Evolutionary conservation across 53 echinoderm and acorn worm genomes (phyloP).

Genomic region (Luidia sarsii): DNA sequence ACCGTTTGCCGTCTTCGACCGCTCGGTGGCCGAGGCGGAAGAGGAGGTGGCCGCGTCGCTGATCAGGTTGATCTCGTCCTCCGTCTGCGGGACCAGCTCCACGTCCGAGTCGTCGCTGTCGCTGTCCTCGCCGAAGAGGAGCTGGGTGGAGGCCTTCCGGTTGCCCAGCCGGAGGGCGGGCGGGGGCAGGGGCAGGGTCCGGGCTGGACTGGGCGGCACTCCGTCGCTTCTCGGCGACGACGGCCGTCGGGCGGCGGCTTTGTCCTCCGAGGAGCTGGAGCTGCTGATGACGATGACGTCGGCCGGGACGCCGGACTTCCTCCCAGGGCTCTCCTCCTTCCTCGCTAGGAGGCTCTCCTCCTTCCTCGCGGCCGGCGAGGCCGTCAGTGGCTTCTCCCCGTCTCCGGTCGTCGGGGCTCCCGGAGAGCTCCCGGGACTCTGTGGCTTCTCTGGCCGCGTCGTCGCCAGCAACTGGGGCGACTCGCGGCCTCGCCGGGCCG

Average conservation of each 20-base stretch:
- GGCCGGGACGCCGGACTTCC: too few species aligned
- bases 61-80: slow-evolving; percentile 29
- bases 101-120: slow-evolving; percentile 54
- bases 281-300: slow-evolving; percentile 2
- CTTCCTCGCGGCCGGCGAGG: too few species aligned
- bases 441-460: too few species aligned
- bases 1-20: background rate
- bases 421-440: too few species aligned
- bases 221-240: background rate
- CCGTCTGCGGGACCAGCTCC: slow-evolving; percentile 11
- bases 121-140: slow-evolving; percentile 76
- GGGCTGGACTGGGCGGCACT: background rate
- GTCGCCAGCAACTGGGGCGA: too few species aligned
- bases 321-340: too few species aligned
- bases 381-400: too few species aligned
- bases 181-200: background rate
- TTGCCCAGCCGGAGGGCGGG: background rate
- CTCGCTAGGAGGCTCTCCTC: too few species aligned
- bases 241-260: background rate
- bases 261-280: slow-evolving; percentile 5
- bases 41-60: slow-evolving; percentile 37
- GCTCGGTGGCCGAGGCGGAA: background rate
- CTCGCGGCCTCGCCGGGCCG: too few species aligned
- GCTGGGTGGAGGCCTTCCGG: slow-evolving; percentile 10
- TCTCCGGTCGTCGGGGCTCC: too few species aligned